phyloP scores from a whole-genome alignment of 2,113 vertebrate species.

The Dasyornis broadbenti region DNA sequence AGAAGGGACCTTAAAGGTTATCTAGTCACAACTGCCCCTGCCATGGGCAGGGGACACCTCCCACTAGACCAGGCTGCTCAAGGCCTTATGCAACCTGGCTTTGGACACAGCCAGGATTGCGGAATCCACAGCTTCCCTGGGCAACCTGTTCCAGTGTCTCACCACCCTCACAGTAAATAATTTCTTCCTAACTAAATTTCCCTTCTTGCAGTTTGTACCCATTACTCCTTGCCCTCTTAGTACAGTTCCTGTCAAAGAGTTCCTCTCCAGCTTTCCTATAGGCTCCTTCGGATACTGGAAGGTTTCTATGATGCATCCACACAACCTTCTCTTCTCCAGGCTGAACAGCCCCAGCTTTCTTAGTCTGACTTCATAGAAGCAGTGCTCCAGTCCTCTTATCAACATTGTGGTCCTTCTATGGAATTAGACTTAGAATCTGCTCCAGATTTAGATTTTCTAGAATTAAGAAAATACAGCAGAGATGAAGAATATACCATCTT shows the following conservation, averaged over 20 bases:
- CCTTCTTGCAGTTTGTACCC: background rate
- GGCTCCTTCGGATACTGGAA: too few species aligned
- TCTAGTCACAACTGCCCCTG: background rate
- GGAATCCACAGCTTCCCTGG: background rate
- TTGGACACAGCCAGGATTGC: background rate
- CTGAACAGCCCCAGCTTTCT: background rate
- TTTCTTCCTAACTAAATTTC: background rate
- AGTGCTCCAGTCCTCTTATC: background rate
- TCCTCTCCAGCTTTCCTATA: background rate
- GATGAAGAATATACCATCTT: background rate
- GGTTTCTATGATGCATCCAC: fast-evolving
- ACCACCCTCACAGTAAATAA: background rate
- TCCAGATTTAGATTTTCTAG: background rate
- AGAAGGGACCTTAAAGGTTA: background rate
- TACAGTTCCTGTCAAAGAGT: background rate
- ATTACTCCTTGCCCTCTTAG: background rate
- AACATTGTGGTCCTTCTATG: background rate
- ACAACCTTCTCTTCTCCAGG: background rate
- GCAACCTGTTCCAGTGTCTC: background rate
- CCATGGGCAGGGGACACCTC: background rate
- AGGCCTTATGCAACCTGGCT: background rate
- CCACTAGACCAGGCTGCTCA: background rate
- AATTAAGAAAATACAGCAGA: background rate
- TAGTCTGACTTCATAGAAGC: background rate
- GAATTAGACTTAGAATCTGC: background rate